Evolutionary conservation across 2,888 invertebrate genomes (phyloP).

Genomic region (Cartodere bifasciata): DNA sequence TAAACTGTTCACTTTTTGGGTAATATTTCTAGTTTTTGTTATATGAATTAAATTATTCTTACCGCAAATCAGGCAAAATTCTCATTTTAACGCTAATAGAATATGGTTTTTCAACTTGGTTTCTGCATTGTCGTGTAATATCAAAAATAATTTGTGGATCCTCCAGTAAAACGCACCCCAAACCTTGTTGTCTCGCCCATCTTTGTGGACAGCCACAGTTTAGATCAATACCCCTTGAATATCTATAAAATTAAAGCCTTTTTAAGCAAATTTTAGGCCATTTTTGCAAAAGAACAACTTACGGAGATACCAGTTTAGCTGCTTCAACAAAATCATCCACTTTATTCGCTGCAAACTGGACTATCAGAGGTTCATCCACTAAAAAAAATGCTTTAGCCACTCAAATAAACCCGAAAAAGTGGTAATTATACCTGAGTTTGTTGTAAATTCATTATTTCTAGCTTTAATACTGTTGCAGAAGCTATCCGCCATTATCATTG

Average conservation of each 20-base stretch:
- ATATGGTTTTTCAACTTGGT: slow-evolving; percentile 58
- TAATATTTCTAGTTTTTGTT: too few relatives aligned
- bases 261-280: slow-evolving; percentile 4
- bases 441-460: slow-evolving; percentile 68
- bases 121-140: slow-evolving; percentile 63
- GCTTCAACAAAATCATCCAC: slow-evolving; percentile 73
- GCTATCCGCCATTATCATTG: slow-evolving; percentile 94
- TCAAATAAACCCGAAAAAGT: neutral
- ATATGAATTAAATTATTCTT: too few relatives aligned
- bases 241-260: slow-evolving; percentile 35
- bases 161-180: slow-evolving; percentile 71
- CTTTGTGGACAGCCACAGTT: slow-evolving; percentile 97
- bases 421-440: slow-evolving; percentile 38
- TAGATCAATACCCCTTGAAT: slow-evolving; percentile 84
- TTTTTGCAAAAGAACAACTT: slow-evolving; percentile 26
- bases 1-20: too few relatives aligned
- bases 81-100: slow-evolving; percentile 89
- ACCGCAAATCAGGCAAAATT: slow-evolving; percentile 53
- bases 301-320: slow-evolving; percentile 69
- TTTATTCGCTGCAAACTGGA: slow-evolving; percentile 90
- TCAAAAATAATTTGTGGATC: slow-evolving; percentile 76
- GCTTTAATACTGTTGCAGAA: slow-evolving; percentile 84
- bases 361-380: slow-evolving; percentile 76
- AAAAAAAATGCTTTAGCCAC: slow-evolving; percentile 14
- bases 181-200: slow-evolving; percentile 87